Percentiles rank a stretch among this genome's conserved stretches.
These are phyloP conservation scores for Hemicentrotus pulcherrimus DNA, from an alignment of 35 echinoderm and acorn worm species.

Conservation along the genomic window DNA sequence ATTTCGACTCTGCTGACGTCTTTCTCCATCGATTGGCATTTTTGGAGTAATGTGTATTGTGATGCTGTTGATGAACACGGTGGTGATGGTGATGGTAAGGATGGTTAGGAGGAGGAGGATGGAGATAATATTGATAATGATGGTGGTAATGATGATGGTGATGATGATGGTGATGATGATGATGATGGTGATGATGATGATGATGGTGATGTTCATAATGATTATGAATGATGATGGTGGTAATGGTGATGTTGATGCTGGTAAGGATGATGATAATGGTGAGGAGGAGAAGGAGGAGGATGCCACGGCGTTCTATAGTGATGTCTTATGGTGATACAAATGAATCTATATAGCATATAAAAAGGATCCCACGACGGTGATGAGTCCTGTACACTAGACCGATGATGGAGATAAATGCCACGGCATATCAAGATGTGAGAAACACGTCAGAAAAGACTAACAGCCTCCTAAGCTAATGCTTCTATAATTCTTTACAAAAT, in stretches of 20 bases:
- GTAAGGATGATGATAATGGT: too few relatives aligned
- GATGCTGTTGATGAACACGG: not conserved
- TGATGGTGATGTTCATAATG: too few relatives aligned
- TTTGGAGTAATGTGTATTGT: not conserved
- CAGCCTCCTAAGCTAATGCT: not conserved
- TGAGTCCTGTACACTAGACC: not conserved
- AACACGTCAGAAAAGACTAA: not conserved
- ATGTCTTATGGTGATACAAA: not conserved
- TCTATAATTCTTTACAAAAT: not conserved
- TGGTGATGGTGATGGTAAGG: not conserved
- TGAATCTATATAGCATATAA: not conserved
- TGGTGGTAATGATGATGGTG: not conserved
- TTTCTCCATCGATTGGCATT: not conserved
- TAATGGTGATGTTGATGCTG: too few relatives aligned
- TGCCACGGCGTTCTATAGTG: not conserved
- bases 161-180: not conserved
- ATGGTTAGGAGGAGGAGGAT: not conserved
- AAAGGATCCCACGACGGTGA: not conserved
- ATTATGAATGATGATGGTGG: too few relatives aligned
- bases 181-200: not conserved
- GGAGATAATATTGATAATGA: too few relatives aligned
- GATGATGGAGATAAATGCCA: not conserved
- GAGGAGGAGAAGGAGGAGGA: not conserved
- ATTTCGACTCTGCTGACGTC: not conserved
- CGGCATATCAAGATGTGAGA: not conserved